Percentiles rank a stretch among this genome's conserved stretches.
Evolutionary conservation across 2,797 vertebrate genomes (phyloP).

Genomic region (Otolemur crassicaudatus): DNA sequence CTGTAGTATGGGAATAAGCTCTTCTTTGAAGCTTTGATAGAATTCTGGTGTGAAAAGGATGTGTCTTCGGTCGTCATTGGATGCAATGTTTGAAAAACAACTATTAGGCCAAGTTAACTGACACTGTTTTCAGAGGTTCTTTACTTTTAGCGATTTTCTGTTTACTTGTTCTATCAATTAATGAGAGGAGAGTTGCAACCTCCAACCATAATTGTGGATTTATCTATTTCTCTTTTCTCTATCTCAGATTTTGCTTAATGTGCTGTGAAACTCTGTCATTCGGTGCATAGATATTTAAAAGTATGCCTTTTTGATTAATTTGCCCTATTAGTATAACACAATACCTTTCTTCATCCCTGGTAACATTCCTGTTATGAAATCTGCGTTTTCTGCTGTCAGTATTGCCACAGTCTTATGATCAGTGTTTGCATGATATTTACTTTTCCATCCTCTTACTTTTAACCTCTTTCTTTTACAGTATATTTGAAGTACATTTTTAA

Average conservation of each 20-base stretch:
- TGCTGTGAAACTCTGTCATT: neutral
- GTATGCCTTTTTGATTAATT: neutral
- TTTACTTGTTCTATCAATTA: neutral
- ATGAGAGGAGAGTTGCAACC: neutral
- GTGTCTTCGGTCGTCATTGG: neutral
- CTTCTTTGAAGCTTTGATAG: too few relatives aligned
- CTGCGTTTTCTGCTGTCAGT: neutral
- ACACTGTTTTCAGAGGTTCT: neutral
- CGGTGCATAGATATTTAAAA: neutral
- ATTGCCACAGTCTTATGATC: neutral
- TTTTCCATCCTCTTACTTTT: neutral
- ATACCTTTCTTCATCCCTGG: neutral
- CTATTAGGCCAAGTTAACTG: neutral
- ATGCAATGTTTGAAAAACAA: neutral
- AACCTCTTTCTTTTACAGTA: neutral
- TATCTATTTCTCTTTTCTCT: neutral
- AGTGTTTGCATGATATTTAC: neutral
- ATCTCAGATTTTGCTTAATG: neutral
- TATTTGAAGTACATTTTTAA: neutral
- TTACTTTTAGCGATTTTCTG: neutral
- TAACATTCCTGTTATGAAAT: neutral
- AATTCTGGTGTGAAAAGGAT: neutral
- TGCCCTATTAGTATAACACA: neutral
- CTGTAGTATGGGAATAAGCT: too few relatives aligned
- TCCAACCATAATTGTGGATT: neutral